Base-by-base conservation (phyloP, 1,140 invertebrate genomes). In the Ips typographus region DNA sequence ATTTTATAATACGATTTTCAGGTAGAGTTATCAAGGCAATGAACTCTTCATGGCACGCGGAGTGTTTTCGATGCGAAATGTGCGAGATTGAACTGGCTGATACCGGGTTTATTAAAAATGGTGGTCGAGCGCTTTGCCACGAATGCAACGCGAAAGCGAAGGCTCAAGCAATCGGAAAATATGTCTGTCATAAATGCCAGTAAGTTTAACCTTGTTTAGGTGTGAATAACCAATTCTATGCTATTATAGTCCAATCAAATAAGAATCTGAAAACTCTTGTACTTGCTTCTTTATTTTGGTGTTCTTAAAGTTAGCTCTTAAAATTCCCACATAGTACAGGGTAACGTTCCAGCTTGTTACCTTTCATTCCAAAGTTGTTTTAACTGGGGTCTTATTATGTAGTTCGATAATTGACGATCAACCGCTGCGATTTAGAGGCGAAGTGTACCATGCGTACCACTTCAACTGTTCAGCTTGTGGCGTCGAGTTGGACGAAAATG, bases 181-280 rank as follows among this genome's bases (percentile, higher is more conserved):
- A 98, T 82, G 92, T 99, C 78, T 99, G 98, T 82, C 94, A 98
- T 81, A 98, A 98, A 80, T 99, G 98, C 89, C 95, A 98, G 94
- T 97, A 84, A 87, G 91, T 86, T 38, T 39, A 62, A 40, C 4
- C 37, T 38, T 55, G 52, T 22, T 22, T 22, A 22, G 22, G 22
- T 22, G 22, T 22, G 22, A 22, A 22, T 22, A 22, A 22, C 22
- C 22, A 22, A 22, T 22, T 22, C 22, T 22, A 22, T 22, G 22
- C 22, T 22, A 22, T 22, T 22, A 22, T 22, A 22, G 22, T 22
- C 22, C 22, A 22, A 22, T 22, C 22, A 22, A 22, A 22, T 22
- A 22, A 22, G 22, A 22, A 22, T 22, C 22, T 22, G 22, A 22
- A 22, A 22, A 22, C 22, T 22, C 22, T 22, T 22, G 22, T 22